A percentile compares a stretch with the other conserved stretches of the same genome.
Conservation (phyloP, 2,113 vertebrate genomes). For the Mobula birostris region DNA sequence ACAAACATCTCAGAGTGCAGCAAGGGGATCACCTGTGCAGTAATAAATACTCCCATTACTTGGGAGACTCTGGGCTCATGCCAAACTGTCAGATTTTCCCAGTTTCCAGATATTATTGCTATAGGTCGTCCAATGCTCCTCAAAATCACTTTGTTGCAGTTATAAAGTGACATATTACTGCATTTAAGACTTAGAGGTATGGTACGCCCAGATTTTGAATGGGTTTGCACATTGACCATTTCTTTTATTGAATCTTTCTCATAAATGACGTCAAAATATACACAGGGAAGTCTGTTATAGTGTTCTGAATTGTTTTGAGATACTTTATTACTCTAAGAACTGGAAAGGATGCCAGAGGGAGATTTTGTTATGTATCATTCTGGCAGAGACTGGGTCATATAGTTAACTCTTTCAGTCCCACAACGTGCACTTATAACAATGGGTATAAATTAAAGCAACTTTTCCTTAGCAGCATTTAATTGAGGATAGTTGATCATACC, state of each 20-base stretch:
- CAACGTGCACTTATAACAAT: neutral
- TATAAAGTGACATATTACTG: constrained; percentile 31
- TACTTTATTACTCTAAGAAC: constrained; percentile 31
- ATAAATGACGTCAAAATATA: constrained; percentile 36
- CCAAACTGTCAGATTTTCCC: too few species aligned
- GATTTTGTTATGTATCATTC: constrained; percentile 22
- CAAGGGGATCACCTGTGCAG: too few species aligned
- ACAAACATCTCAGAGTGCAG: too few species aligned
- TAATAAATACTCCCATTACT: too few species aligned
- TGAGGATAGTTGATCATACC: neutral
- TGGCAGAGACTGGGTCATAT: neutral
- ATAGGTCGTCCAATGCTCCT: too few species aligned
- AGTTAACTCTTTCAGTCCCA: constrained; percentile 6
- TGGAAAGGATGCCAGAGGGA: constrained; percentile 37
- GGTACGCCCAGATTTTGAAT: neutral
- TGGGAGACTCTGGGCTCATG: too few species aligned
- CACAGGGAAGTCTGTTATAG: constrained; percentile 34
- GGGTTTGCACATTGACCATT: constrained; percentile 25
- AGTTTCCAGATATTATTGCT: too few species aligned
- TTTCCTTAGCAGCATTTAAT: neutral
- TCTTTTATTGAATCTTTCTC: constrained; percentile 36
- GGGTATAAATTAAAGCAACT: neutral
- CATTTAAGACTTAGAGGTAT: constrained; percentile 32
- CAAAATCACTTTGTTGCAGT: neutral
- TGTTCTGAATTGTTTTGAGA: constrained; percentile 22